Evolutionary conservation across 2,113 vertebrate species (phyloP).

Genomic region (Amphilophus citrinellus): DNA sequence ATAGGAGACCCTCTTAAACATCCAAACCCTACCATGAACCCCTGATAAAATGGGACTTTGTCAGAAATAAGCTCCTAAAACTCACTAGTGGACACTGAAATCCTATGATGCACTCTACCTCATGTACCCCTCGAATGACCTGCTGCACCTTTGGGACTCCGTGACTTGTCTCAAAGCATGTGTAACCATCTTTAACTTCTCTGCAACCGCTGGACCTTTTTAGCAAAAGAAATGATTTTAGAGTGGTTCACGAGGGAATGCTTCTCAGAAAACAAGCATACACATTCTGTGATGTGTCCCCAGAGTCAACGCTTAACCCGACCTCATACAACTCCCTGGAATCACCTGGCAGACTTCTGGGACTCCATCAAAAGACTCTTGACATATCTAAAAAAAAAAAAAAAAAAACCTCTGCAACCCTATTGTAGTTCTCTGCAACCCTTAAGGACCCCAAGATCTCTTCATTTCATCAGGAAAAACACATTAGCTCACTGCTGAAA

Average conservation of each 20-base stretch:
- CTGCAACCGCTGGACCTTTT: background rate
- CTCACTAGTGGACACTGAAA: background rate
- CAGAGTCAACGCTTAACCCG: background rate
- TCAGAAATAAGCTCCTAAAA: background rate
- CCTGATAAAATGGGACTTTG: background rate
- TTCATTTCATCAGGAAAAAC: background rate
- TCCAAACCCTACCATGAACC: background rate
- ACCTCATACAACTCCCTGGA: background rate
- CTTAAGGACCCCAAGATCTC: background rate
- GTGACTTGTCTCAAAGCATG: background rate
- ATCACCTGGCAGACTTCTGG: too few relatives aligned
- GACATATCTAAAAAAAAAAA: background rate
- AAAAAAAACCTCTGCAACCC: background rate
- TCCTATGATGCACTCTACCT: background rate
- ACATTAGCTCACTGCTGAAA: background rate
- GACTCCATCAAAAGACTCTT: background rate
- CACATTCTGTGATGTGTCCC: background rate
- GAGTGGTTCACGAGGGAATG: background rate
- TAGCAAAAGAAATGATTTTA: background rate
- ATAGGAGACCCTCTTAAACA: background rate
- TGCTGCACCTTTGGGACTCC: background rate
- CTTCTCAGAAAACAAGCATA: background rate
- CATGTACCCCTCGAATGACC: background rate
- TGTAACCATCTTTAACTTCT: background rate
- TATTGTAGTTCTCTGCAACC: background rate